phyloP scores from a whole-genome alignment of 1,140 invertebrate species.

The Lepidurus apus region DNA sequence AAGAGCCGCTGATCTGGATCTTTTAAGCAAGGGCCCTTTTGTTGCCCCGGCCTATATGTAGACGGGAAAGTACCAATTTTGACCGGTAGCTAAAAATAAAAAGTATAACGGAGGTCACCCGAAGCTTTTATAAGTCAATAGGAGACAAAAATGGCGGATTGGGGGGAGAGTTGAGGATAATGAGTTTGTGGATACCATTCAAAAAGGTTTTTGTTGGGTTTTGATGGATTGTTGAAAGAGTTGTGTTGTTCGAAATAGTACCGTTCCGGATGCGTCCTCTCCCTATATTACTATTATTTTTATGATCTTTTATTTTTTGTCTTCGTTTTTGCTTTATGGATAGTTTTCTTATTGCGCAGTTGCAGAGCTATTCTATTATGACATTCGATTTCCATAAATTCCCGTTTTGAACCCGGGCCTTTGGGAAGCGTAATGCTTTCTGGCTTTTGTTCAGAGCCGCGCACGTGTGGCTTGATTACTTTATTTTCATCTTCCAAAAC shows the following conservation, averaged over 20 bases:
- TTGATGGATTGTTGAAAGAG: constrained; percentile 14
- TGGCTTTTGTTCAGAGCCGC: not conserved
- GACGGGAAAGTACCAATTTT: not conserved
- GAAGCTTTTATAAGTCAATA: constrained; percentile 11
- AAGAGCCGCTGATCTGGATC: constrained; percentile 12
- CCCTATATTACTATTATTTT: not conserved
- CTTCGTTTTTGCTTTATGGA: not conserved
- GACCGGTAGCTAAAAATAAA: constrained; percentile 22
- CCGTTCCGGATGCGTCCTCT: not conserved
- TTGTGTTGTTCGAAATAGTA: not conserved
- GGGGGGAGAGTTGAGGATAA: not conserved
- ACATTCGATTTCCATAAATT: constrained; percentile 14
- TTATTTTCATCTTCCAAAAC: not conserved
- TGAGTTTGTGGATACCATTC: not conserved
- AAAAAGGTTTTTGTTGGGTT: not conserved
- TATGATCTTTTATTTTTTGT: not conserved
- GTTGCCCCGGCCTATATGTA: not conserved
- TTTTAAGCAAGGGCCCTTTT: not conserved
- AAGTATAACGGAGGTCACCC: constrained; percentile 9
- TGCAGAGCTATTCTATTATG: constrained; percentile 8
- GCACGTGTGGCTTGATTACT: constrained; percentile 8
- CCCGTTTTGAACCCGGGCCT: not conserved
- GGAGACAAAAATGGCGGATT: not conserved
- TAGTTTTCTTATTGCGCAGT: not conserved
- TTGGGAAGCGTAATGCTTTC: not conserved